These are phyloP conservation scores for Listrodromus nycthemerus DNA, from an alignment of 2,888 invertebrate genomes.

Conservation along the genomic window DNA sequence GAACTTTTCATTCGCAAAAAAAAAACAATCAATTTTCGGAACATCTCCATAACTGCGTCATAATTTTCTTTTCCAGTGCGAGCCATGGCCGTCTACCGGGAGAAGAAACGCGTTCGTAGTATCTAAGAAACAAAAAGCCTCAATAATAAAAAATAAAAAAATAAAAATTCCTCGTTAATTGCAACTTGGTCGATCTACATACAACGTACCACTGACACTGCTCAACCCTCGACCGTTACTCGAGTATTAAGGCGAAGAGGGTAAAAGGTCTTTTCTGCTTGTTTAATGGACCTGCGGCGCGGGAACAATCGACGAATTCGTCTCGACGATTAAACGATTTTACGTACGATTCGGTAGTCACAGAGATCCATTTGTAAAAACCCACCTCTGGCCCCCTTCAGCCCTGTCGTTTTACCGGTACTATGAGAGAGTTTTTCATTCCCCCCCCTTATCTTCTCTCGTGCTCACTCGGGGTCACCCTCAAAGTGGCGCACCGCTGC, in stretches of 20 bases:
- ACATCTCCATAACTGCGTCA: not conserved
- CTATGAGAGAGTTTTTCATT: constrained; percentile 21
- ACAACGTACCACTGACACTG: not conserved
- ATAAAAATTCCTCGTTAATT: not conserved
- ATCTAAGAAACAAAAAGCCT: constrained; percentile 78
- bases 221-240: not conserved
- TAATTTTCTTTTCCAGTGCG: constrained; percentile 88
- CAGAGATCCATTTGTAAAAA: constrained; percentile 48
- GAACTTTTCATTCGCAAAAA: not conserved
- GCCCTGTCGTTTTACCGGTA: constrained; percentile 32
- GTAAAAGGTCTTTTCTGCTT: not conserved
- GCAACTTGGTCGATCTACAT: not conserved
- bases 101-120: constrained; percentile 92
- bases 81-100: constrained; percentile 88
- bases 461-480: constrained; percentile 48
- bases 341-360: constrained; percentile 45
- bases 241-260: not conserved
- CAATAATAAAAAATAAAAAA: constrained; percentile 39
- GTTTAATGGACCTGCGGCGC: constrained; percentile 27
- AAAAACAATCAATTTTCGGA: no score
- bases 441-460: constrained; percentile 37
- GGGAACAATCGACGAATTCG: constrained; percentile 47
- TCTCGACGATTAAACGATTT: constrained; percentile 59
- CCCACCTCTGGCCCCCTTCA: not conserved
- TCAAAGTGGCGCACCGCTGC: constrained; percentile 59